Conservation (phyloP, 37 sponge, comb jelly and placozoan genomes). For the Beroe forskalii region DNA sequence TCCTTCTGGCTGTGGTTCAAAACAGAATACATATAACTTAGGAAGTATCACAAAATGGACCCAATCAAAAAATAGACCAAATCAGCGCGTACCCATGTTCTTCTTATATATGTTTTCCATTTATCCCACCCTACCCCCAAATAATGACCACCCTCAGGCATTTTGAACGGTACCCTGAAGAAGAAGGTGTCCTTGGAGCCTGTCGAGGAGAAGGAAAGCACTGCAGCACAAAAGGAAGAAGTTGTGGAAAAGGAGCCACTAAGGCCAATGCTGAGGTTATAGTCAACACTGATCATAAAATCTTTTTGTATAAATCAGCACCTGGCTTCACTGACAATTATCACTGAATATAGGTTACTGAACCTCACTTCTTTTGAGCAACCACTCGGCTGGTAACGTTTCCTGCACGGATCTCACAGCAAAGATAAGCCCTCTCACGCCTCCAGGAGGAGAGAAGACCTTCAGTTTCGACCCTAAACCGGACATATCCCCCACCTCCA, state of each 20-base stretch:
- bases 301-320: too few species aligned
- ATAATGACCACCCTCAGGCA: too few species aligned
- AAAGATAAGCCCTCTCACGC: not conserved
- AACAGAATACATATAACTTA: too few species aligned
- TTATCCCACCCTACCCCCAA: too few species aligned
- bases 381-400: not conserved
- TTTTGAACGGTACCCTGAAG: slow-evolving; percentile 6
- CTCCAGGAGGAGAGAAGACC: not conserved
- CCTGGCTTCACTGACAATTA: too few species aligned
- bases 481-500: not conserved
- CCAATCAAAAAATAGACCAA: too few species aligned
- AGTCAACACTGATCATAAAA: too few species aligned
- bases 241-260: not conserved
- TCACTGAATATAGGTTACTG: too few species aligned
- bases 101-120: too few species aligned
- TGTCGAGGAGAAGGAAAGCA: slow-evolving; percentile 39
- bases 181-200: slow-evolving; percentile 47
- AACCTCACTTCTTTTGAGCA: not conserved
- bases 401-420: not conserved
- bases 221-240: not conserved
- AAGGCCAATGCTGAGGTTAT: not conserved
- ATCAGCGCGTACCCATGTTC: too few species aligned
- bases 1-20: too few species aligned
- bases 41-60: too few species aligned
- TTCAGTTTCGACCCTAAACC: not conserved